Conservation (phyloP, 2,888 invertebrate genomes). For the Oscheius sp. region DNA sequence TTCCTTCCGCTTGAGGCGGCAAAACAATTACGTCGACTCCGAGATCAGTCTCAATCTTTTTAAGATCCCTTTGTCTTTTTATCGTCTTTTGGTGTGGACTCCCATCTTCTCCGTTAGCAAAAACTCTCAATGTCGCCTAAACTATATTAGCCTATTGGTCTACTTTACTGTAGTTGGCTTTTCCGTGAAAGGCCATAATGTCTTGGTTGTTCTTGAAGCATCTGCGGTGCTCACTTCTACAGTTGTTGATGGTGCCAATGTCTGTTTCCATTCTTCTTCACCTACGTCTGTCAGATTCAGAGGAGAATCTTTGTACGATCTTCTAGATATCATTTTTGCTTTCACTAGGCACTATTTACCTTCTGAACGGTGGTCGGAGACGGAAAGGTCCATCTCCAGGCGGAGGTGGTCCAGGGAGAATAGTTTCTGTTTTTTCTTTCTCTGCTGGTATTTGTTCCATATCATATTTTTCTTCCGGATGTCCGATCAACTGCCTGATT, state of each 20-base stretch:
- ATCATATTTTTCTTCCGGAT: not conserved
- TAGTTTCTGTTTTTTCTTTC: not conserved
- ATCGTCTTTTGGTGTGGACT: not conserved
- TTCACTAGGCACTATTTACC: not conserved
- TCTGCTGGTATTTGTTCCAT: constrained; percentile 2
- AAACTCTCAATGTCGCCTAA: constrained; percentile 4
- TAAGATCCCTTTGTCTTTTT: constrained; percentile 35
- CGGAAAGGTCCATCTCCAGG: not conserved
- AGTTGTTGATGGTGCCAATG: too few relatives aligned
- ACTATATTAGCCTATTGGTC: not conserved
- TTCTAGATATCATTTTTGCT: not conserved
- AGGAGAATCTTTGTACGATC: constrained; percentile 42
- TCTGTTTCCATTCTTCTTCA: too few relatives aligned
- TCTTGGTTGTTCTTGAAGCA: not conserved
- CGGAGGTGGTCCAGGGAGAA: constrained; percentile 6
- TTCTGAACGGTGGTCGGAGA: constrained; percentile 3
- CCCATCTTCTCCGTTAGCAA: not conserved
- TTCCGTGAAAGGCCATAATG: constrained; percentile 10
- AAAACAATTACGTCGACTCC: constrained; percentile 64
- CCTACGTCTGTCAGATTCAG: constrained; percentile 38
- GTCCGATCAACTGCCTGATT: not conserved
- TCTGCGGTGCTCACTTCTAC: not conserved
- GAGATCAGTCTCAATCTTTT: constrained; percentile 65
- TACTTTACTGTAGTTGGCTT: not conserved
- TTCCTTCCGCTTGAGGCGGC: constrained; percentile 51